Conservation (phyloP, 2,797 vertebrate species). For the Leuciscus waleckii region DNA sequence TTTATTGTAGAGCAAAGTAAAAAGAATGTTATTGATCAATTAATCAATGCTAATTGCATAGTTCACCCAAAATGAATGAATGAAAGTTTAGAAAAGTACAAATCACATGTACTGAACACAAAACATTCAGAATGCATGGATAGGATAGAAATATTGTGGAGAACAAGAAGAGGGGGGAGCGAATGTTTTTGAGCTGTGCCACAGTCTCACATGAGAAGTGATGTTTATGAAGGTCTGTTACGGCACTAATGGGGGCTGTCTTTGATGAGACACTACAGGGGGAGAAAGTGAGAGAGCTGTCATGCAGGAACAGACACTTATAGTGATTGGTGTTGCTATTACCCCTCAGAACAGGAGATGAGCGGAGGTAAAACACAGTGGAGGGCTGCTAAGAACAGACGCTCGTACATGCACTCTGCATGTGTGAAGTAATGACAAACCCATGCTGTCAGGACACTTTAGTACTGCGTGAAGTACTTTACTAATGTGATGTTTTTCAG, state of each 20-base stretch:
- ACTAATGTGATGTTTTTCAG: constrained; percentile 5
- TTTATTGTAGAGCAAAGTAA: not conserved
- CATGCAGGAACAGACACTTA: constrained; percentile 62
- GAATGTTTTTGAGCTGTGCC: constrained; percentile 11
- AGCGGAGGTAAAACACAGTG: constrained; percentile 51
- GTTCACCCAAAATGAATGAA: not conserved
- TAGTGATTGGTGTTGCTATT: constrained; percentile 59
- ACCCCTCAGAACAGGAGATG: constrained; percentile 67
- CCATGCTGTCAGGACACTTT: constrained; percentile 44
- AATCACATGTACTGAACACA: not conserved
- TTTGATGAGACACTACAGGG: constrained; percentile 40
- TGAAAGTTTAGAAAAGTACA: not conserved
- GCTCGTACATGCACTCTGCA: not conserved
- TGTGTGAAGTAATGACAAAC: constrained; percentile 11
- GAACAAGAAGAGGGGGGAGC: not conserved
- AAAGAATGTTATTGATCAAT: not conserved
- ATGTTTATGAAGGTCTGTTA: constrained; percentile 54
- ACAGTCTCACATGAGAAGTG: constrained; percentile 28
- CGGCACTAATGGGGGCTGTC: constrained; percentile 47
- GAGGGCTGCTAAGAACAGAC: constrained; percentile 48
- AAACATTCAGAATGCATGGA: not conserved
- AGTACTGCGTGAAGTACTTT: constrained; percentile 14
- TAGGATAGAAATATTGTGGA: not conserved
- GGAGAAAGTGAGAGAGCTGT: constrained; percentile 45
- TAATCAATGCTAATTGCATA: not conserved